phyloP scores from a whole-genome alignment of 1,140 invertebrate species.

The Apis cerana region DNA sequence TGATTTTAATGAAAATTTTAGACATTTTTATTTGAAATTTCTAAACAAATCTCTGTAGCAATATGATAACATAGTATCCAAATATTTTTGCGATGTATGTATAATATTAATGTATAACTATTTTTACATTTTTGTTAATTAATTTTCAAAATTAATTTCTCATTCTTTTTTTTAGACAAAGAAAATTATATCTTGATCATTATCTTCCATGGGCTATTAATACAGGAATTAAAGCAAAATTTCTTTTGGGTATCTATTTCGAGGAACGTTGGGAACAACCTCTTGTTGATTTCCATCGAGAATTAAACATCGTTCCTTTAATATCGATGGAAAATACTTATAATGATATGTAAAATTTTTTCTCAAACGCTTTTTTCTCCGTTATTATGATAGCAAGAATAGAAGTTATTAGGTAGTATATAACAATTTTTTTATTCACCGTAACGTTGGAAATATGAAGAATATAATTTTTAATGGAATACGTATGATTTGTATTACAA shows the following conservation, averaged over 20 bases:
- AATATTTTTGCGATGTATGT: too few relatives aligned
- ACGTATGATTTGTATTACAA: conserved; percentile 78
- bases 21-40: too few relatives aligned
- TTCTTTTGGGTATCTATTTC: conserved; percentile 93
- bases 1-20: too few relatives aligned
- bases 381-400: not conserved
- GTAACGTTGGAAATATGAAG: conserved; percentile 80
- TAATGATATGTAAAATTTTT: not conserved
- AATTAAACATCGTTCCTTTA: conserved; percentile 85
- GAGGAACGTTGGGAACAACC: conserved; percentile 97
- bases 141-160: not conserved
- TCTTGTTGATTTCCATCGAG: conserved; percentile 89
- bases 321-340: not conserved
- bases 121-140: too few relatives aligned
- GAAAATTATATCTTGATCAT: conserved; percentile 88
- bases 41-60: too few relatives aligned
- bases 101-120: too few relatives aligned
- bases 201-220: conserved; percentile 95
- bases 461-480: conserved; percentile 80
- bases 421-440: conserved; percentile 80
- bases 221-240: conserved; percentile 89
- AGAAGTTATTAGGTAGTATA: conserved; percentile 69
- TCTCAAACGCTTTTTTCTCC: not conserved
- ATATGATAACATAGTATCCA: too few relatives aligned
- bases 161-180: conserved; percentile 84